These are phyloP conservation scores for Bimastos eiseni DNA, from an alignment of 2,888 invertebrate species.

Conservation along the genomic window DNA sequence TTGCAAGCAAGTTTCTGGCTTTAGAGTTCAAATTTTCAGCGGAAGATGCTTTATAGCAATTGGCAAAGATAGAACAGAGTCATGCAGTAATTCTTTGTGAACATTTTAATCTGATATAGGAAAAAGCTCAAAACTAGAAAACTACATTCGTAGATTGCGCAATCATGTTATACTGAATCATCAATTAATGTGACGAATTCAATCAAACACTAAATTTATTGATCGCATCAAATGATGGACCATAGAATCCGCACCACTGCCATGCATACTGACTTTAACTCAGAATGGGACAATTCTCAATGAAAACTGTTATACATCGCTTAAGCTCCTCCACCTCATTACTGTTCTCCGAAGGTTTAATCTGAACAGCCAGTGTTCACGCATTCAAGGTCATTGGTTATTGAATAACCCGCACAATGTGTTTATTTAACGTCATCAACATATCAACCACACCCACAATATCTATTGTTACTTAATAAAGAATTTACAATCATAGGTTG, in stretches of 20 bases:
- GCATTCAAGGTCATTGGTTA: not conserved
- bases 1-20: too few relatives aligned
- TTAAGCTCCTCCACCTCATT: not conserved
- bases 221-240: not conserved
- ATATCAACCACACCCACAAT: not conserved
- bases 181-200: not conserved
- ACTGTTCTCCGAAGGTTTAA: not conserved
- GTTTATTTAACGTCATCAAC: not conserved
- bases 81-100: not conserved
- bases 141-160: not conserved
- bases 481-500: not conserved
- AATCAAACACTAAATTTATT: not conserved
- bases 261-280: not conserved
- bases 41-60: not conserved
- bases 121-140: not conserved
- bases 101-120: not conserved
- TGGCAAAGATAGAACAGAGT: not conserved
- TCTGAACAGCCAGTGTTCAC: not conserved
- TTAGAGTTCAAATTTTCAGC: not conserved
- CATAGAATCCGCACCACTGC: not conserved
- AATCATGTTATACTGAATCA: not conserved
- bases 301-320: not conserved
- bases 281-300: not conserved
- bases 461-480: not conserved
- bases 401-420: not conserved